Percentiles rank a stretch among this genome's conserved stretches.
Evolutionary conservation across 2,888 invertebrate genomes (phyloP).

Genomic region (Tachina fera): DNA sequence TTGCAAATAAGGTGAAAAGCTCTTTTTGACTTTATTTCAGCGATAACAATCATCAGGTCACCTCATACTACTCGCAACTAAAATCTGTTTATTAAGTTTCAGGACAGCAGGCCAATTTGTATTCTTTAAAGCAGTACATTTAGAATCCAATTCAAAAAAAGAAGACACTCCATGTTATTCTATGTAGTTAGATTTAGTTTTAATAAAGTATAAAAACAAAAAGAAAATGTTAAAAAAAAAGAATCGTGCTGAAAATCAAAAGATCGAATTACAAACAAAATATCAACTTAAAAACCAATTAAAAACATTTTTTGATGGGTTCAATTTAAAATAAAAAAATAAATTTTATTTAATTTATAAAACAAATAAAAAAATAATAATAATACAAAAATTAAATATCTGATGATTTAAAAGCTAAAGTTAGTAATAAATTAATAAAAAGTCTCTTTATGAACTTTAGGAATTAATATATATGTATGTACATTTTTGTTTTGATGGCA

Average conservation of each 20-base stretch:
- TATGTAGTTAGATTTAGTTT: conserved; percentile 13
- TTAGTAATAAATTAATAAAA: conserved; percentile 41
- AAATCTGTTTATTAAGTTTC: not conserved
- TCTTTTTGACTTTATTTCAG: conserved; percentile 16
- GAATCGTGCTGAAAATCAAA: conserved; percentile 43
- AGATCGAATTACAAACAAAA: conserved; percentile 22
- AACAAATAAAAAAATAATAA: conserved; percentile 40
- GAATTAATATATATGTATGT: conserved; percentile 35
- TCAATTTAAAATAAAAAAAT: conserved; percentile 33
- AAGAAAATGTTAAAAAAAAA: conserved; percentile 7
- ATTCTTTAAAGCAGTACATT: conserved; percentile 8
- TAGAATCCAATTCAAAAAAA: conserved; percentile 9
- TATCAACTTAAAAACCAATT: conserved; percentile 30
- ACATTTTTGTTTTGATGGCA: conserved; percentile 25
- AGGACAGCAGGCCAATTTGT: not conserved
- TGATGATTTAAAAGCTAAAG: conserved; percentile 38
- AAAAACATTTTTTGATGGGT: conserved; percentile 43
- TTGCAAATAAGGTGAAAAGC: too few species aligned
- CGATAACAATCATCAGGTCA: conserved; percentile 31
- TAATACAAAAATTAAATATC: conserved; percentile 44
- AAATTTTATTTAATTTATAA: conserved; percentile 58
- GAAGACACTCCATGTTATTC: conserved; percentile 35
- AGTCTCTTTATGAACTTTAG: conserved; percentile 3
- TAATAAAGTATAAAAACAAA: conserved; percentile 7
- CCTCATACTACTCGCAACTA: not conserved